These are phyloP conservation scores for Passer domesticus DNA, from an alignment of 2,113 vertebrate genomes.

Conservation along the genomic window DNA sequence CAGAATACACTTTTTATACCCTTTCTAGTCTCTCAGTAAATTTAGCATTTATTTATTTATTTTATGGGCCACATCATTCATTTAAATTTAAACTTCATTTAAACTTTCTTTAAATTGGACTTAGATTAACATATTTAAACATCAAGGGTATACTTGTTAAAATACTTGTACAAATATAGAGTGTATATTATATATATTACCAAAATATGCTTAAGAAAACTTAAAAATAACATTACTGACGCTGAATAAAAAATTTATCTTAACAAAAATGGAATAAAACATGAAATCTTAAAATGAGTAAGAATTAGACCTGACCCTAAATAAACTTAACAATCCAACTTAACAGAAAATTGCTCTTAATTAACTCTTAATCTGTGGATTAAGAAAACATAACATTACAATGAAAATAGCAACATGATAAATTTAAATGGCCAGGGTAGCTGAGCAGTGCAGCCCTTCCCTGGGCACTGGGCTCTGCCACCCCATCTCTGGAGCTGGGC, in stretches of 20 bases:
- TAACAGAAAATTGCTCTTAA: background rate
- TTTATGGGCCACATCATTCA: background rate
- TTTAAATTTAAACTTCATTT: background rate
- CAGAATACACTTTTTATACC: background rate
- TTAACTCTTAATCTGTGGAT: background rate
- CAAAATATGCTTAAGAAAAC: background rate
- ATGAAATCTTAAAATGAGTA: background rate
- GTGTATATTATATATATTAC: background rate
- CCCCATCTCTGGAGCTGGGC: background rate
- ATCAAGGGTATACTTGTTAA: background rate
- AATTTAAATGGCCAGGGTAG: background rate
- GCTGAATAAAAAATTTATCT: background rate
- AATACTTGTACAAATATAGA: background rate
- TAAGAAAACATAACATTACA: background rate
- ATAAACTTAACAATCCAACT: background rate
- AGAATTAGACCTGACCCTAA: background rate
- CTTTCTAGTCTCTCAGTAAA: background rate
- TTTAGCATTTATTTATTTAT: background rate
- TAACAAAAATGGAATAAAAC: background rate
- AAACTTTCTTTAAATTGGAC: background rate
- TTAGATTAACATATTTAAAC: background rate
- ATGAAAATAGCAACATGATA: background rate
- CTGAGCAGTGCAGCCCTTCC: background rate
- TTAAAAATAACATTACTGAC: background rate
- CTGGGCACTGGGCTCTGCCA: background rate